phyloP scores from a whole-genome alignment of 2,797 vertebrate genomes.

The Pristis pectinata region DNA sequence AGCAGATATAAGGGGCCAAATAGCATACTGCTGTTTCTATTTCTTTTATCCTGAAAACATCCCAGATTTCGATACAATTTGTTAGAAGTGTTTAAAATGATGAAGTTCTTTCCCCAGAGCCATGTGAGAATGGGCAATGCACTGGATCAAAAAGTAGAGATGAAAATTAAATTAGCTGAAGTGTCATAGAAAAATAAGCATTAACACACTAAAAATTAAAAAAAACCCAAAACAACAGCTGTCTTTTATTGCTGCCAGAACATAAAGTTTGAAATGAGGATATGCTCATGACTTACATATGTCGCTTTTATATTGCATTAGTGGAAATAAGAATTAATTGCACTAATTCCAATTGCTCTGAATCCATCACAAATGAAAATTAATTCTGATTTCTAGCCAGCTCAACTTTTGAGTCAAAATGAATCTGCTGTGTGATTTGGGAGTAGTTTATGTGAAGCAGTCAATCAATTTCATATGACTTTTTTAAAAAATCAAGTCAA shows the following conservation, averaged over 20 bases:
- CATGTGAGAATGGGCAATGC: not conserved
- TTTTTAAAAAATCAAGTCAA: not conserved
- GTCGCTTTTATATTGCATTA: not conserved
- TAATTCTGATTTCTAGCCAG: not conserved
- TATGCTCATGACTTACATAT: not conserved
- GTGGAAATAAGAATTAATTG: not conserved
- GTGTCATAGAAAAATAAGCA: not conserved
- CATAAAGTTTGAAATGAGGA: not conserved
- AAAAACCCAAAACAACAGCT: not conserved
- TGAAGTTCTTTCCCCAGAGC: not conserved
- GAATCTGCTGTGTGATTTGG: not conserved
- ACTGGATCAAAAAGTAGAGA: not conserved
- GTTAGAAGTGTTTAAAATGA: not conserved
- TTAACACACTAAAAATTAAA: not conserved
- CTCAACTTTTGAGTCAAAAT: not conserved
- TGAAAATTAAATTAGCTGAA: not conserved
- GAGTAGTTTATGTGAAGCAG: not conserved
- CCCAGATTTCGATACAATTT: not conserved
- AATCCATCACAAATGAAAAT: not conserved
- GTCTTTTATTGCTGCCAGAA: not conserved
- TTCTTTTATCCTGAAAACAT: not conserved
- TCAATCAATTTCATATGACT: not conserved
- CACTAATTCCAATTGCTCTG: not conserved
- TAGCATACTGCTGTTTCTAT: too few relatives aligned
- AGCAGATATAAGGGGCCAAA: too few relatives aligned